Conservation (phyloP, 2,888 invertebrate genomes). For the Eucriotettix oculatus region DNA sequence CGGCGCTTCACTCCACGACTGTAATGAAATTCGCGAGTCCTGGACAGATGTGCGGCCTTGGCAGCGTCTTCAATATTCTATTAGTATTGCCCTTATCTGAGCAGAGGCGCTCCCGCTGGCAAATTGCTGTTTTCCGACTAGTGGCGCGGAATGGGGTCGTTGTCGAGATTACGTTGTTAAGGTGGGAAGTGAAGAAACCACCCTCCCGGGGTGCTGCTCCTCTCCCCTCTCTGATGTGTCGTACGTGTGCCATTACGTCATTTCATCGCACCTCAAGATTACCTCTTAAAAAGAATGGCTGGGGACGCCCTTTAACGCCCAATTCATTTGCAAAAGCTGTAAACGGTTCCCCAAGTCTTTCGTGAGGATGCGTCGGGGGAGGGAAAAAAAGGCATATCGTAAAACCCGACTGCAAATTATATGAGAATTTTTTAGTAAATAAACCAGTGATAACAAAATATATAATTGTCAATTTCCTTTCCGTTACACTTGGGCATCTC, state of each 20-base stretch:
- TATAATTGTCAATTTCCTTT: too few species aligned
- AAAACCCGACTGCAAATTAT: too few species aligned
- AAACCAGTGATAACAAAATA: too few species aligned
- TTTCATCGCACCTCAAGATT: constrained; percentile 1
- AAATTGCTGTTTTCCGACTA: constrained; percentile 1
- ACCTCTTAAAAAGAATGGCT: constrained; percentile 5
- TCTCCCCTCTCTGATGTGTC: constrained; percentile 1
- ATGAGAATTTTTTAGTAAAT: too few species aligned
- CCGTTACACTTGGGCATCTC: too few species aligned
- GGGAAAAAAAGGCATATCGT: too few species aligned
- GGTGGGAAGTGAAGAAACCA: neutral
- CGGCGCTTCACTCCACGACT: too few species aligned
- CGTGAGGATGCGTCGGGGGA: neutral
- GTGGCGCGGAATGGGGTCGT: constrained; percentile 7
- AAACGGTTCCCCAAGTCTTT: neutral
- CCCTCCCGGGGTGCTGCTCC: neutral
- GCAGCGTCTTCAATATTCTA: neutral
- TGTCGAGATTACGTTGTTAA: constrained; percentile 10
- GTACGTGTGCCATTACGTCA: constrained; percentile 7
- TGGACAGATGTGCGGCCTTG: neutral
- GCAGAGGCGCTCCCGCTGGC: neutral
- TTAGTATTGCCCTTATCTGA: neutral
- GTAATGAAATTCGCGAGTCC: constrained; percentile 1
- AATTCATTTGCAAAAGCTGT: constrained; percentile 8
- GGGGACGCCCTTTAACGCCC: constrained; percentile 7